Conservation (phyloP, 2,888 invertebrate genomes). For the Callyntrura guangdongensis region DNA sequence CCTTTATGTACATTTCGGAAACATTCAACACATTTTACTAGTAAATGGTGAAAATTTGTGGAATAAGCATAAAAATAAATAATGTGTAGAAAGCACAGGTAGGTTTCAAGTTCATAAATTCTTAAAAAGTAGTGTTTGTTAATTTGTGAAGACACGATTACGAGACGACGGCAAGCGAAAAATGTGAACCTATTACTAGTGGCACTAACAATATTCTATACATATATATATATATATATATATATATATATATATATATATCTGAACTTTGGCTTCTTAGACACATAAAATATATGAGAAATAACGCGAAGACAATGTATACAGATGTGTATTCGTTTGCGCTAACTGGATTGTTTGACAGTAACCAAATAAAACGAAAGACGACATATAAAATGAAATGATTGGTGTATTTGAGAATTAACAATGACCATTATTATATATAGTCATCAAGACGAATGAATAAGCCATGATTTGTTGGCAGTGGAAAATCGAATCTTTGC, state of each 20-base stretch:
- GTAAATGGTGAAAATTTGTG: no score
- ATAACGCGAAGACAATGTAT: not conserved
- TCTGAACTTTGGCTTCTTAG: constrained; percentile 7
- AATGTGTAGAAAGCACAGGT: no score
- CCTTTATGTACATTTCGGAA: no score
- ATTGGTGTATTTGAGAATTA: no score
- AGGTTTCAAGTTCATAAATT: not conserved
- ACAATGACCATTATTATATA: no score
- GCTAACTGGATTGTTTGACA: not conserved
- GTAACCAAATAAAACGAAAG: not conserved
- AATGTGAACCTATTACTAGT: not conserved
- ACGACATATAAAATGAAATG: not conserved
- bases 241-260: not conserved
- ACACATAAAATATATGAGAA: not conserved
- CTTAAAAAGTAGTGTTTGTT: not conserved
- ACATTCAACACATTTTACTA: no score
- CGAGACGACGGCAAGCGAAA: not conserved
- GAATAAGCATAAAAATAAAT: no score
- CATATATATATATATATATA: not conserved
- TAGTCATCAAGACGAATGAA: no score
- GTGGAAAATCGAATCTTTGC: no score
- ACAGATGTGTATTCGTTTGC: not conserved
- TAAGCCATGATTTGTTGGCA: no score
- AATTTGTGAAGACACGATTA: no score
- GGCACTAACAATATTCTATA: not conserved